phyloP scores from a whole-genome alignment of 2,888 invertebrate genomes.

The Sturmia bella region DNA sequence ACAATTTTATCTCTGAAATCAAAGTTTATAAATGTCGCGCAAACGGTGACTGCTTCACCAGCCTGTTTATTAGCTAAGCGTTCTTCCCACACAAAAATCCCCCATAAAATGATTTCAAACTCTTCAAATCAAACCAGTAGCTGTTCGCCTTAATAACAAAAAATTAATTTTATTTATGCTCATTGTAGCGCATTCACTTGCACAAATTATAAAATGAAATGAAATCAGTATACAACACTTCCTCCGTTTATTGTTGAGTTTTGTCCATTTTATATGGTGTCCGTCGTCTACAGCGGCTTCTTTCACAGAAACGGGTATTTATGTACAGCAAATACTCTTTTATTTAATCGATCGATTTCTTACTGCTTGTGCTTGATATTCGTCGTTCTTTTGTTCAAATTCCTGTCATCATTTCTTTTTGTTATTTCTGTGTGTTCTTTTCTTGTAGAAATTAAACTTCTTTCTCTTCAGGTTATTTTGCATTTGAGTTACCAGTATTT shows the following conservation, averaged over 20 bases:
- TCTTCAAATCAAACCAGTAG: no score
- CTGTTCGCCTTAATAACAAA: no score
- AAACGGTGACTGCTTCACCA: no score
- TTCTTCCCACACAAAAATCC: no score
- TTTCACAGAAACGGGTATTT: constrained; percentile 27
- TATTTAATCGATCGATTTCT: constrained; percentile 60
- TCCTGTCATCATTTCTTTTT: constrained; percentile 51
- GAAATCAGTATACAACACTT: constrained; percentile 9
- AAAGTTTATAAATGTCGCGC: no score
- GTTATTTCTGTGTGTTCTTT: background rate
- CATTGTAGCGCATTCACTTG: background rate
- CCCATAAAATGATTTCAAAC: no score
- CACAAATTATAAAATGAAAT: background rate
- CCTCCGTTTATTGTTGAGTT: constrained; percentile 22
- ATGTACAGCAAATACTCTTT: constrained; percentile 34
- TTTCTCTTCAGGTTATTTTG: constrained; percentile 60
- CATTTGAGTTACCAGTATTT: constrained; percentile 53
- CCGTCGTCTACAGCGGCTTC: background rate
- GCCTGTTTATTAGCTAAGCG: no score
- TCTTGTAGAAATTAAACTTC: constrained; percentile 13
- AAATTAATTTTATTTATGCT: no score
- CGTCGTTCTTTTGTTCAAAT: constrained; percentile 51
- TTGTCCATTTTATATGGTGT: constrained; percentile 20
- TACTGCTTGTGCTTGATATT: constrained; percentile 29
- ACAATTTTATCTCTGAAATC: no score